These are phyloP conservation scores for Zaprionus ghesquierei DNA, from an alignment of 1,140 invertebrate species.

Conservation along the genomic window DNA sequence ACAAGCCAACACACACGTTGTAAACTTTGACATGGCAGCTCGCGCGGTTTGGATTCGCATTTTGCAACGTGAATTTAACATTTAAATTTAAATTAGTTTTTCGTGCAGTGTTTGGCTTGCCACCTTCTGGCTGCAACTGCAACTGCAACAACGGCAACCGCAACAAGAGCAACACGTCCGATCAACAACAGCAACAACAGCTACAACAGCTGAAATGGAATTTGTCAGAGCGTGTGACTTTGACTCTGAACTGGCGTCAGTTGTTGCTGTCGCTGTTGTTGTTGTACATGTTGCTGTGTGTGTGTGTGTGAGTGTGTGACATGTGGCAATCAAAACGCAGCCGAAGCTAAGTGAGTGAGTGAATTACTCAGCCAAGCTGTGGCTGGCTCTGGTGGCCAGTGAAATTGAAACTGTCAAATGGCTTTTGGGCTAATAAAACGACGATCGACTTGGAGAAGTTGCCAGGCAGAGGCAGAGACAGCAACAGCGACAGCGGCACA, in stretches of 20 bases:
- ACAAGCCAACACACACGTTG: constrained; percentile 4
- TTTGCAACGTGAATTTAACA: constrained; percentile 50
- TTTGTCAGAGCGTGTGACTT: constrained; percentile 46
- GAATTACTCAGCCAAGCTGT: neutral
- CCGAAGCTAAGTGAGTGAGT: neutral
- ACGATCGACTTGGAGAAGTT: constrained; percentile 8
- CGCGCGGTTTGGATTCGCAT: constrained; percentile 36
- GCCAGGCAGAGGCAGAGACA: neutral
- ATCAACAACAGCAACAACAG: constrained; percentile 15
- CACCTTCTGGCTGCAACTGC: constrained; percentile 22
- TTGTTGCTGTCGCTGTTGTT: constrained; percentile 18
- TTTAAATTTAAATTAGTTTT: constrained; percentile 64
- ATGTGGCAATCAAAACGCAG: constrained; percentile 31
- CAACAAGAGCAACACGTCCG: constrained; percentile 9
- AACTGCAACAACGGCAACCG: constrained; percentile 13
- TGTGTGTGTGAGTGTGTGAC: constrained; percentile 3
- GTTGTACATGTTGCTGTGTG: neutral
- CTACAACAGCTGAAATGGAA: constrained; percentile 21
- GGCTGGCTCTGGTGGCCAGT: neutral
- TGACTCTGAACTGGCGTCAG: constrained; percentile 10
- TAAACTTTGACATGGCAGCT: constrained; percentile 5
- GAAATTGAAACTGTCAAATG: constrained; percentile 12
- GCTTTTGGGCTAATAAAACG: constrained; percentile 26
- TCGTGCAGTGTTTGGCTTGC: constrained; percentile 48
- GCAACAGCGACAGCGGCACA: neutral